A percentile compares a stretch with the other conserved stretches of the same genome.
Conservation (phyloP, 2,113 vertebrate species). For the Phylloscopus trochilus region DNA sequence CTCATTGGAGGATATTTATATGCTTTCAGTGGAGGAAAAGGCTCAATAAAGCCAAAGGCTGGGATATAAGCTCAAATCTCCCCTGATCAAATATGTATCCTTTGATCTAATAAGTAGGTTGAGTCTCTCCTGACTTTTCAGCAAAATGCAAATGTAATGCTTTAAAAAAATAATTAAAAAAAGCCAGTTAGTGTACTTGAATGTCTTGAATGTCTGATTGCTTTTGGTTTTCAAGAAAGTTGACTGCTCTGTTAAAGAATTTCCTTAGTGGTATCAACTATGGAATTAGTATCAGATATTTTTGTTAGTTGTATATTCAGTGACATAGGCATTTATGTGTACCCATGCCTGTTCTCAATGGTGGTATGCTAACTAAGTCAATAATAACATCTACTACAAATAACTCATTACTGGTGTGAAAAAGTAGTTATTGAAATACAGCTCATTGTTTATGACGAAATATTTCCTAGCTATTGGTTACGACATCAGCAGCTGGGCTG, state of each 20-base stretch:
- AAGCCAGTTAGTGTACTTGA: neutral
- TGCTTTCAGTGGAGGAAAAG: slow-evolving; percentile 4
- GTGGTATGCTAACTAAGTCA: neutral
- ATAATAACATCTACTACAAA: neutral
- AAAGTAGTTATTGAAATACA: neutral
- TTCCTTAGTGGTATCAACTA: neutral
- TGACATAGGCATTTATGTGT: neutral
- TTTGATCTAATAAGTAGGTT: slow-evolving; percentile 65
- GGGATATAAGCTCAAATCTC: slow-evolving; percentile 31
- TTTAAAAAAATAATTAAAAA: neutral
- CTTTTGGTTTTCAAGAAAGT: neutral
- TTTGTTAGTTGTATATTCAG: neutral
- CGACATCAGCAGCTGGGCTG: neutral
- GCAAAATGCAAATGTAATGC: slow-evolving; percentile 27
- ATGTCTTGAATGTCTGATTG: neutral
- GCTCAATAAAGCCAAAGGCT: slow-evolving; percentile 28
- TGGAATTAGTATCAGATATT: neutral
- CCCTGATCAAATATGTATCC: slow-evolving; percentile 45
- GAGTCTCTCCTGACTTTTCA: slow-evolving; percentile 44
- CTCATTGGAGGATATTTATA: slow-evolving; percentile 31
- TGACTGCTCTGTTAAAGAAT: neutral
- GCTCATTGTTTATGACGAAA: neutral
- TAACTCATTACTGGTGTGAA: neutral
- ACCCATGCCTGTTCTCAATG: neutral
- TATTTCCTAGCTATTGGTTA: neutral